Evolutionary conservation across 2,113 vertebrate species (phyloP).

Genomic region (Casuarius casuarius): DNA sequence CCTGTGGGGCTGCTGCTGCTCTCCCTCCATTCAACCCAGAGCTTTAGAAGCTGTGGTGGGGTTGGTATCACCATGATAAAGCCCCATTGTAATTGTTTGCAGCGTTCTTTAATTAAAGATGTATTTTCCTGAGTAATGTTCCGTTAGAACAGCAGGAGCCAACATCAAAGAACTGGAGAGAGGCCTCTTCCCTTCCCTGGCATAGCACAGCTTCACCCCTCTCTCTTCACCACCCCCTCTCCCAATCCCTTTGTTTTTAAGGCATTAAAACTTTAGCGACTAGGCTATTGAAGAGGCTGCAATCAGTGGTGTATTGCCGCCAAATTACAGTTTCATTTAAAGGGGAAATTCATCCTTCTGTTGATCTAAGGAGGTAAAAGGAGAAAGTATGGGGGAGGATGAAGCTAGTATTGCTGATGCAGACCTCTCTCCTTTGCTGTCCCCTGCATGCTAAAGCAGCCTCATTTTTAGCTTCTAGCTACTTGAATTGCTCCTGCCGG

Average conservation of each 20-base stretch:
- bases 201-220: neutral
- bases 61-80: neutral
- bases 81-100: constrained; percentile 44
- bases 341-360: neutral
- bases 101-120: constrained; percentile 58
- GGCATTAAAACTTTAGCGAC: neutral
- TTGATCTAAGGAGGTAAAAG: neutral
- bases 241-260: neutral
- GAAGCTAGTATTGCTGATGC: neutral
- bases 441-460: neutral
- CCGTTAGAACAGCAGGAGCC: constrained; percentile 40
- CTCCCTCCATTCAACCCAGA: neutral
- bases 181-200: neutral
- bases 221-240: neutral
- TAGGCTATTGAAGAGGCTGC: neutral
- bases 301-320: neutral
- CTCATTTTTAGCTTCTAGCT: neutral
- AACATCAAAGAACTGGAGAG: neutral
- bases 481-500: neutral
- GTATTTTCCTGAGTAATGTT: constrained; percentile 54
- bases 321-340: neutral
- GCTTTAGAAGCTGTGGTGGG: constrained; percentile 22
- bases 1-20: neutral
- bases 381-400: neutral
- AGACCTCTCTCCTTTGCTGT: neutral